Conservation (phyloP, 2,797 vertebrate species). For the Champsocephalus esox region DNA sequence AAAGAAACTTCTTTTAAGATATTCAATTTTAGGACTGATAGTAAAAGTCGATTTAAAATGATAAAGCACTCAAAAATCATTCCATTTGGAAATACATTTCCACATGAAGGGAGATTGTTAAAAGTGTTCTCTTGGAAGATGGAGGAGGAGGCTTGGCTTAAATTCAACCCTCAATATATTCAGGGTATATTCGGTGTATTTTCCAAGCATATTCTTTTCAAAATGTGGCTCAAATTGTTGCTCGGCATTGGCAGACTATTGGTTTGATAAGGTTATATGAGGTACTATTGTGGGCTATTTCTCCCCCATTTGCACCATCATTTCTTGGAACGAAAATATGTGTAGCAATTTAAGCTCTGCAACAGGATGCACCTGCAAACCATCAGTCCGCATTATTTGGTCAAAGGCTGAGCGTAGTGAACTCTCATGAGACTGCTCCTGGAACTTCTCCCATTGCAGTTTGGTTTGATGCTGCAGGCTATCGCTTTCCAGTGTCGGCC, state of each 20-base stretch:
- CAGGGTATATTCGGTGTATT: background rate
- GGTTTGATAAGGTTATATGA: constrained; percentile 10
- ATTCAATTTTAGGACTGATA: background rate
- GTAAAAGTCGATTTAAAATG: background rate
- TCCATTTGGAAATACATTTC: background rate
- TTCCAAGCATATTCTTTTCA: constrained; percentile 1
- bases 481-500: background rate
- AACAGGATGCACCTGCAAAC: constrained; percentile 17
- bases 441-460: constrained; percentile 13
- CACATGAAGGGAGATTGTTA: background rate
- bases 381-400: constrained; percentile 36
- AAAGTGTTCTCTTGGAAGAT: background rate
- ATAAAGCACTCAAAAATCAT: background rate
- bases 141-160: no score
- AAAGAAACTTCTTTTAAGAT: background rate
- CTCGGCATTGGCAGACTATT: background rate
- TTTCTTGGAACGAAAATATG: constrained; percentile 28
- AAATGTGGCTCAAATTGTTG: background rate
- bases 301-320: background rate
- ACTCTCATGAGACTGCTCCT: constrained; percentile 13
- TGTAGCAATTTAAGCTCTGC: constrained; percentile 3
- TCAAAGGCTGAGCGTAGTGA: constrained; percentile 22
- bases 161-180: no score
- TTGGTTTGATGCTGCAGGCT: constrained; percentile 13
- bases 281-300: constrained; percentile 9